These are phyloP conservation scores for Drosophila parthenogenetica DNA, from an alignment of 2,888 invertebrate genomes.

Conservation along the genomic window DNA sequence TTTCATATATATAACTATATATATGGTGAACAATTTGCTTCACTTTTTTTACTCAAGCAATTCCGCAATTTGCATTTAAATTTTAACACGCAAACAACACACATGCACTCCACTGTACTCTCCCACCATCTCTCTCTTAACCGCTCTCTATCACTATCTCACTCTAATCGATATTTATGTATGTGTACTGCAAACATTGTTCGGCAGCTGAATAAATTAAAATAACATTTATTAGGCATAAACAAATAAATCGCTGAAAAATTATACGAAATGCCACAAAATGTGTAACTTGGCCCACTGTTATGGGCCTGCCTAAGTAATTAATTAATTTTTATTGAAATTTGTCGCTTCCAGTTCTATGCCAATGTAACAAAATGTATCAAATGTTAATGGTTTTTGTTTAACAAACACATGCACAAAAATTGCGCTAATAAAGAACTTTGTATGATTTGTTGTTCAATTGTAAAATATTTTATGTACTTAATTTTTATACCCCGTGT, in stretches of 20 bases:
- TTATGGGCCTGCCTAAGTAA: slow-evolving; percentile 36
- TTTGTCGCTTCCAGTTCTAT: slow-evolving; percentile 56
- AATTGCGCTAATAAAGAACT: slow-evolving; percentile 60
- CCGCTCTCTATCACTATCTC: slow-evolving; percentile 10
- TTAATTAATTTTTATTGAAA: slow-evolving; percentile 20
- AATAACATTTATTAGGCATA: slow-evolving; percentile 22
- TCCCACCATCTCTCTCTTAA: slow-evolving; percentile 4
- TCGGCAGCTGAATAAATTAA: slow-evolving; percentile 53
- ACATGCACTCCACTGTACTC: slow-evolving; percentile 10
- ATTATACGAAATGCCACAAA: slow-evolving; percentile 34
- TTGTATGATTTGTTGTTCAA: slow-evolving; percentile 70
- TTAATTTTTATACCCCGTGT: neutral
- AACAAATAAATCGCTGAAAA: slow-evolving; percentile 13
- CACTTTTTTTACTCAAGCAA: slow-evolving; percentile 26
- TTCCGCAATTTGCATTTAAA: slow-evolving; percentile 55
- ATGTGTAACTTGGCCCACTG: slow-evolving; percentile 31
- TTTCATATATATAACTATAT: slow-evolving; percentile 24
- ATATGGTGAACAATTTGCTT: neutral
- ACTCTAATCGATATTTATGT: slow-evolving; percentile 18
- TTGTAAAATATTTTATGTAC: slow-evolving; percentile 13
- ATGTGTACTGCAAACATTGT: slow-evolving; percentile 36
- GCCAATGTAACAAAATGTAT: slow-evolving; percentile 56
- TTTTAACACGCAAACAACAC: slow-evolving; percentile 4
- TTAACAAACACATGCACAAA: slow-evolving; percentile 35
- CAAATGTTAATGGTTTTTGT: slow-evolving; percentile 52